phyloP scores from a whole-genome alignment of 2,113 vertebrate genomes.

The Corydoras maculifer region DNA sequence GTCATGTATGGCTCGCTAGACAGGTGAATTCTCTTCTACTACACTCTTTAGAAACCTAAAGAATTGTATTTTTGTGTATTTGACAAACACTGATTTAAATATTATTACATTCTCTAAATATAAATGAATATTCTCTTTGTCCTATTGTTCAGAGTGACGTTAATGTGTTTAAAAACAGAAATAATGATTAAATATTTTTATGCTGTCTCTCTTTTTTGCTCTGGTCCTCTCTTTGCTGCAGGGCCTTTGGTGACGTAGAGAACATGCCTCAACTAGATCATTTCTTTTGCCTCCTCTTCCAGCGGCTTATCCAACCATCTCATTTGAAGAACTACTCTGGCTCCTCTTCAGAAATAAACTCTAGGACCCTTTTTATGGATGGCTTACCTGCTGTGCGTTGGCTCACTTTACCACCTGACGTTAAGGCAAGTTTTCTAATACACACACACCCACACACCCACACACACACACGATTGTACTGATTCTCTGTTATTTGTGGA shows the following conservation, averaged over 20 bases:
- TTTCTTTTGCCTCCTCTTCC: conserved; percentile 94
- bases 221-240: conserved; percentile 43
- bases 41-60: neutral
- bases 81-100: too few species aligned
- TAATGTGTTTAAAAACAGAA: too few species aligned
- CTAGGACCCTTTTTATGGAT: conserved; percentile 69
- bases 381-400: conserved; percentile 80
- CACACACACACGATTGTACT: too few species aligned
- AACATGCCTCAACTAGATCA: conserved; percentile 79
- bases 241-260: conserved; percentile 80
- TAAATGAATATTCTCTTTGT: too few species aligned
- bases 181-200: too few species aligned
- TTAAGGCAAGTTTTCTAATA: conserved; percentile 64
- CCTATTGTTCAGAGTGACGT: too few species aligned
- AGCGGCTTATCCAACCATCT: conserved; percentile 76
- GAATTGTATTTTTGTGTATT: too few species aligned
- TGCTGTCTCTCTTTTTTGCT: neutral
- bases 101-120: too few species aligned
- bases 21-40: conserved; percentile 61
- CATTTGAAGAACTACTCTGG: conserved; percentile 52
- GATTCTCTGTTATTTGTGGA: too few species aligned
- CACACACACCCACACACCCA: neutral
- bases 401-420: conserved; percentile 76
- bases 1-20: conserved; percentile 87
- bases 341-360: conserved; percentile 49